Base-by-base conservation (phyloP, 1,140 invertebrate genomes). In the Ceratina calcarata region DNA sequence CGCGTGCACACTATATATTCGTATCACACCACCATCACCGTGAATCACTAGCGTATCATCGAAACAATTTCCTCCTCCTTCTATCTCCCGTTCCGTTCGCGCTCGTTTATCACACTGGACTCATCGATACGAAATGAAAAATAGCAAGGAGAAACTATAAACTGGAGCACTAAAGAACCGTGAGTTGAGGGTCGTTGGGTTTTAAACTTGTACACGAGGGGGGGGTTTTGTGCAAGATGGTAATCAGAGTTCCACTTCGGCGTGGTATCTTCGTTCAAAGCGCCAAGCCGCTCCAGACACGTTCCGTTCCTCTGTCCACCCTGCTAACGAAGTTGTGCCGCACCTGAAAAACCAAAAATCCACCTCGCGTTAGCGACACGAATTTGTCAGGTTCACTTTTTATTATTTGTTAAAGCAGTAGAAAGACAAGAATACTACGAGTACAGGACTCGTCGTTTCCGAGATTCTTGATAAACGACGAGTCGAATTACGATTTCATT, bases 301-400 rank as follows among this genome's bases (percentile, higher is more conserved):
- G 87, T 88, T 89, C 84, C 77, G 89, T 87, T 91, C 89, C 90
- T 91, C 89, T 90, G 88, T 91, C 90, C 92, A 91, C 90, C 88
- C 90, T 88, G 89, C 89, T 90, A 91, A 91, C 88, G 90, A 92
- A 90, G 88, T 88, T 92, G 91, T 87, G 91, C 91, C 91, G 91
- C 91, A 93, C 92, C 92, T 93, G 91, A 2, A 92, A 93, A 85
- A 91, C 13, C 67, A 57, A 77, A 64, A 83, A 68, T 0, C 62
- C n/a, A 27, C 6, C 13, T 51, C 4, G 8, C 8, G 20, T 53
- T 16, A 32, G 51, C 3, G 10, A 45, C 37, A 45, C 10, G 37
- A 45, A 45, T 3, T 45, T 45, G 55, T 45, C 13, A 32, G 2
- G 27, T 32, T 32, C 27, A 32, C 1, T 32, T 32, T 32, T 32